These are phyloP conservation scores for Stratiomys singularior DNA, from an alignment of 2,888 invertebrate genomes.

Conservation along the genomic window DNA sequence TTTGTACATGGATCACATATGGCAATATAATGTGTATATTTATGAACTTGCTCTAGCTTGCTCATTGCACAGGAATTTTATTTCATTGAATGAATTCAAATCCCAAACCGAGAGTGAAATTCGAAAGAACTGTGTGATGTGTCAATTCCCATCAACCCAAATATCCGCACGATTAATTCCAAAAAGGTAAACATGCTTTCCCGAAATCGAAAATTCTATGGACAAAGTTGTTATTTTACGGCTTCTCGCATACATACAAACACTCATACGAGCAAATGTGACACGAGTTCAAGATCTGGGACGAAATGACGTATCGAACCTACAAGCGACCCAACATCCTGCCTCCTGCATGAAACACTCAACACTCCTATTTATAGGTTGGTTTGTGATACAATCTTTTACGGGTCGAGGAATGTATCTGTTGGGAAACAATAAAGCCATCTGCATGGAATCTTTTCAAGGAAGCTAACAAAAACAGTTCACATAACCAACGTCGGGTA, in stretches of 20 bases:
- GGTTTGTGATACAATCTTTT: background rate
- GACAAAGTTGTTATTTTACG: background rate
- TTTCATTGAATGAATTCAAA: background rate
- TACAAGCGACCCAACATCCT: background rate
- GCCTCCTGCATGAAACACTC: background rate
- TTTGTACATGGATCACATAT: too few relatives aligned
- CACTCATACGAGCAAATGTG: too few relatives aligned
- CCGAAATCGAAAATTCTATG: conserved; percentile 22
- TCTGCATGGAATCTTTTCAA: background rate
- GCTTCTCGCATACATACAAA: too few relatives aligned
- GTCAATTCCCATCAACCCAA: conserved; percentile 37
- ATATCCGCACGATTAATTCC: conserved; percentile 36
- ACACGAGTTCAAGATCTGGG: background rate
- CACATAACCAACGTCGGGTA: background rate
- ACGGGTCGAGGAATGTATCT: background rate
- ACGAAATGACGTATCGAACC: conserved; percentile 4
- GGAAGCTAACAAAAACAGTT: background rate
- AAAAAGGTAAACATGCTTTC: conserved; percentile 31
- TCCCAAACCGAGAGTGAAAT: conserved; percentile 3
- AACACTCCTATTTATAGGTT: background rate
- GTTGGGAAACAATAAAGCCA: conserved; percentile 1
- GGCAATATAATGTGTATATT: too few relatives aligned
- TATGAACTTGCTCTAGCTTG: background rate
- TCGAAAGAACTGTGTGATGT: conserved; percentile 17
- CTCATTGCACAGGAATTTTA: conserved; percentile 3